These are phyloP conservation scores for Horisme vitalbata DNA, from an alignment of 2,888 invertebrate genomes.

Conservation along the genomic window DNA sequence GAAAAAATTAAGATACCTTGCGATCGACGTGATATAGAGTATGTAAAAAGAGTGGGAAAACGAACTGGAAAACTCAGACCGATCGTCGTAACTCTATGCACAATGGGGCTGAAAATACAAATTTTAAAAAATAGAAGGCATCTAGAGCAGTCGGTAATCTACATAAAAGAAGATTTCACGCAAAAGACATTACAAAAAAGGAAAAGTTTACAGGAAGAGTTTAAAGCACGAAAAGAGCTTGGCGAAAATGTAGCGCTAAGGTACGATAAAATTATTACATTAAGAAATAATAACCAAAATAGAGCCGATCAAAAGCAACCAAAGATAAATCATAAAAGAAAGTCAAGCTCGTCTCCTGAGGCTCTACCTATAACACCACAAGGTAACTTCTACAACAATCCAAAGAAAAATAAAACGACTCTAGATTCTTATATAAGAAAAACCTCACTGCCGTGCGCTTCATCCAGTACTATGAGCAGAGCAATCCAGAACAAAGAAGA, in stretches of 20 bases:
- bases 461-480: no score
- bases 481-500: neutral
- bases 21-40: neutral
- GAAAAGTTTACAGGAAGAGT: no score
- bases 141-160: neutral
- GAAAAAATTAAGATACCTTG: neutral
- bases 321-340: neutral
- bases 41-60: neutral
- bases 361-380: neutral
- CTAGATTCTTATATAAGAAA: neutral
- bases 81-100: neutral
- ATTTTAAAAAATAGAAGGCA: neutral
- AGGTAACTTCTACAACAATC: neutral
- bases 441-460: no score
- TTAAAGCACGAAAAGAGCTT: neutral
- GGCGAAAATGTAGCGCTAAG: slow-evolving; percentile 1
- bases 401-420: neutral
- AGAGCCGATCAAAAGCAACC: neutral
- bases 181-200: slow-evolving; percentile 2
- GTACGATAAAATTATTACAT: neutral
- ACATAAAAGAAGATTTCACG: neutral
- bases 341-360: neutral
- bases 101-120: neutral
- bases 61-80: neutral
- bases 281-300: neutral